Evolutionary conservation across 2,888 invertebrate species (phyloP).

Genomic region (Eupithecia pulchellata): DNA sequence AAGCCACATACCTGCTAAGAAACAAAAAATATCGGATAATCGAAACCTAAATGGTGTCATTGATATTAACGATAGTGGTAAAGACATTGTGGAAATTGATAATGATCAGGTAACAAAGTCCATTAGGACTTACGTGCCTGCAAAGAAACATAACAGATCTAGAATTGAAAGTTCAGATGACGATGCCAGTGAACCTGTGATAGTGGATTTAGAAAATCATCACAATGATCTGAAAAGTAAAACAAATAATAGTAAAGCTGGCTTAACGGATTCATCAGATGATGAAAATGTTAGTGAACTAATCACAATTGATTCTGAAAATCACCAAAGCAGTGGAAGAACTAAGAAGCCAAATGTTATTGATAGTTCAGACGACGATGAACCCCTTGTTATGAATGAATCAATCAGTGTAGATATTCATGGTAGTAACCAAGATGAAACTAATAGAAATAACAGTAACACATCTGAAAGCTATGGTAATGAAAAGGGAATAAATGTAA

Average conservation of each 20-base stretch:
- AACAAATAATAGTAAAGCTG: not conserved
- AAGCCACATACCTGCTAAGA: conserved; percentile 22
- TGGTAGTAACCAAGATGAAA: conserved; percentile 15
- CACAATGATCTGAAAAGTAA: not conserved
- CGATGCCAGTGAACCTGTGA: conserved; percentile 11
- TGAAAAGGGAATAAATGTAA: not conserved
- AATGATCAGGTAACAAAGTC: conserved; percentile 20
- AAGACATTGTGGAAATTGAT: conserved; percentile 22
- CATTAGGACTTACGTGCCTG: conserved; percentile 10
- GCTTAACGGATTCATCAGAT: not conserved
- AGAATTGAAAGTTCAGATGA: conserved; percentile 38
- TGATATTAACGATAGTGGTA: not conserved
- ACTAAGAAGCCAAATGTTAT: conserved; percentile 35
- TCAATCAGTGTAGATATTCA: conserved; percentile 32
- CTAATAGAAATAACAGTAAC: conserved; percentile 13
- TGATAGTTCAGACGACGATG: conserved; percentile 55
- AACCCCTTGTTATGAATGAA: conserved; percentile 48
- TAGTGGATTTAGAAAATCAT: conserved; percentile 25
- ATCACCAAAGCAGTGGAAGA: conserved; percentile 2
- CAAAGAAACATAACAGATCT: conserved; percentile 32
- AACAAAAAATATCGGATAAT: conserved; percentile 14
- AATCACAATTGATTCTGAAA: conserved; percentile 9
- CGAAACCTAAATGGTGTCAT: not conserved
- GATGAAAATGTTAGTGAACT: conserved; percentile 16
- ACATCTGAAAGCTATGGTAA: not conserved